Evolutionary conservation across 2,888 invertebrate genomes (phyloP).

Genomic region (Nymphalis urticae): DNA sequence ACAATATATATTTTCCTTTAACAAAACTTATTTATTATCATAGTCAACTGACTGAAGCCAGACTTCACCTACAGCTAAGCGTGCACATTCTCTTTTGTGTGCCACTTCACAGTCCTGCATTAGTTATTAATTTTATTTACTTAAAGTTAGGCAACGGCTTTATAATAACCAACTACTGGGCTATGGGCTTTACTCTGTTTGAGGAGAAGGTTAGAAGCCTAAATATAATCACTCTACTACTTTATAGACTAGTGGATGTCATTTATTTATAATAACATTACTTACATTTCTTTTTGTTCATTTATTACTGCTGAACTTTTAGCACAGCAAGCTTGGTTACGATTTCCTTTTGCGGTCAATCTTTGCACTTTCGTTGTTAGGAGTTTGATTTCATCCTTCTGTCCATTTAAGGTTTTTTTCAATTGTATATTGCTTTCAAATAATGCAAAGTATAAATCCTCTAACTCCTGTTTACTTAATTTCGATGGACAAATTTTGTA

Average conservation of each 20-base stretch:
- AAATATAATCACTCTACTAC: neutral
- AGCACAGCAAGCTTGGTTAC: conserved; percentile 55
- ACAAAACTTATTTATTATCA: conserved; percentile 1
- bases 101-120: too few species aligned
- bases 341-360: conserved; percentile 48
- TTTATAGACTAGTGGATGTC: neutral
- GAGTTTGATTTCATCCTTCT: conserved; percentile 76
- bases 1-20: too few species aligned
- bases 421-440: conserved; percentile 83
- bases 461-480: conserved; percentile 83
- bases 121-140: too few species aligned
- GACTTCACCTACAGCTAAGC: too few species aligned
- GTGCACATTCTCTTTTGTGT: too few species aligned
- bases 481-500: conserved; percentile 70
- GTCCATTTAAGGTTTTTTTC: conserved; percentile 83
- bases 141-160: too few species aligned
- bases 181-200: too few species aligned
- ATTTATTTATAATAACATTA: neutral
- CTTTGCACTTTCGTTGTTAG: conserved; percentile 62
- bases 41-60: neutral
- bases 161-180: too few species aligned
- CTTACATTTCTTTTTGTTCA: conserved; percentile 66
- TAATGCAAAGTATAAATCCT: conserved; percentile 84
- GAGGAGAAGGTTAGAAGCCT: too few species aligned
- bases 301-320: conserved; percentile 50